Evolutionary conservation across 2,113 vertebrate genomes (phyloP), one percentile per base, ranked within the genome.

Genomic region (Hippocampus mohnikei): DNA sequence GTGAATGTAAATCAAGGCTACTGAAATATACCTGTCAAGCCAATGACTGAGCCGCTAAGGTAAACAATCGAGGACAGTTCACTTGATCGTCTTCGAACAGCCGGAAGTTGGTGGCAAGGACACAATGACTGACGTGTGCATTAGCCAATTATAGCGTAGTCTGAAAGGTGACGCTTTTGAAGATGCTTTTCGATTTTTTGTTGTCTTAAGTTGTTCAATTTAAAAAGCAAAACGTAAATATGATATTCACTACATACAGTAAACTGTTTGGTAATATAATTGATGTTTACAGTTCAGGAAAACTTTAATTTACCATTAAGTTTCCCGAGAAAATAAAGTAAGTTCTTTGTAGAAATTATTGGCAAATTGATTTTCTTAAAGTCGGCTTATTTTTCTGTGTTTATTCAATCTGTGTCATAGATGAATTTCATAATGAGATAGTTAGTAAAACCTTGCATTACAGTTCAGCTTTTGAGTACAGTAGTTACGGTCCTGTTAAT

Each of bases 81-180:
- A 66, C 13, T 5, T 11, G 66, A 27, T 40, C 60, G 44, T 64
- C 52, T 66, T 56, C 12, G 58, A 20, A 70, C 50, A 79, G 71
- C 65, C 86, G 88, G 90, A 91, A 86, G 79, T 81, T 50, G 87
- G 76, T 73, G 81, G 76, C 29, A 89, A 91, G 88, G 87, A 77
- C 88, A 89, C 33, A 0, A 55, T 85, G 81, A 89, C 15, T 78
- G 89, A 81, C 81, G 74, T 71, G 20, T 8, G 0, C 2, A 1
- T 11, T 48, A 53, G 69, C 89, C 87, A 87, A 86, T 90, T 73
- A 77, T 12, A 44, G 4, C 11, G 9, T 71, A 53, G 84, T 18
- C 1, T 37, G 23, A 15, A 52, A 18, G 20, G 2, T 8, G 48
- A 7, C 5, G 16, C 46, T 48, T 5, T 3, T 48, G 13, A 18